Base-by-base conservation (phyloP, 2,888 invertebrate species). In the Parelbella ahira region DNA sequence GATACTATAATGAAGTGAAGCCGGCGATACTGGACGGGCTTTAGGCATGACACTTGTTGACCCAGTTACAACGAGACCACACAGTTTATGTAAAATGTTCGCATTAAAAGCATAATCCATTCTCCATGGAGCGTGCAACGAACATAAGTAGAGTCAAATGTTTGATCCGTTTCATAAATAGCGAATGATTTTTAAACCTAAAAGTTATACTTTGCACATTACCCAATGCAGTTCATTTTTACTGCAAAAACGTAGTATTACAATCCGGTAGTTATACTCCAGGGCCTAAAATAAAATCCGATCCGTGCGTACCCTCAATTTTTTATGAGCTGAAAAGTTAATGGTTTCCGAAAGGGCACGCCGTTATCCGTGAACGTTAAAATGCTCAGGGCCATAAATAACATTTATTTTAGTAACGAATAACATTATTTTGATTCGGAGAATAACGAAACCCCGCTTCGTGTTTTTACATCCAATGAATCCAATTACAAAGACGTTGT, bases 241-340 rank as follows among this genome's bases (percentile, higher is more conserved):
- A 20, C 3, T 6, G 20, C 20, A 3, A 20, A 20, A 4, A 20
- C 20, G 6, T 20, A 20, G 4, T 5, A 20, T 3, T 20, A 4
- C 6, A 6, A 6, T 20, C 11, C 7, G 25, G 11, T 11, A 10
- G 11, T 25, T 13, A 29, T n/a, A 10, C 2, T 6, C 15, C 27
- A 18, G 19, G 19, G 32, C 28, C 27, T 27, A 42, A 42, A 42
- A 42, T 42, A 42, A 21, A 25, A 7, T 12, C 19, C 34, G 21
- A 37, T 15, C 28, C n/a, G 27, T 13, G 33, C 24, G 33, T 21
- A 23, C 38, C 37, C 21, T 27, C 13, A 12, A 27, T 25, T 25
- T 37, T 42, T 43, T 37, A 42, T 43, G 34, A 39, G 38, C 32
- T 28, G 28, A 33, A 43, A 43, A 39, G 45, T 37, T 42, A 45